These are phyloP conservation scores for Lordiphosa stackelbergi DNA, from an alignment of 1,140 invertebrate species.

Conservation along the genomic window DNA sequence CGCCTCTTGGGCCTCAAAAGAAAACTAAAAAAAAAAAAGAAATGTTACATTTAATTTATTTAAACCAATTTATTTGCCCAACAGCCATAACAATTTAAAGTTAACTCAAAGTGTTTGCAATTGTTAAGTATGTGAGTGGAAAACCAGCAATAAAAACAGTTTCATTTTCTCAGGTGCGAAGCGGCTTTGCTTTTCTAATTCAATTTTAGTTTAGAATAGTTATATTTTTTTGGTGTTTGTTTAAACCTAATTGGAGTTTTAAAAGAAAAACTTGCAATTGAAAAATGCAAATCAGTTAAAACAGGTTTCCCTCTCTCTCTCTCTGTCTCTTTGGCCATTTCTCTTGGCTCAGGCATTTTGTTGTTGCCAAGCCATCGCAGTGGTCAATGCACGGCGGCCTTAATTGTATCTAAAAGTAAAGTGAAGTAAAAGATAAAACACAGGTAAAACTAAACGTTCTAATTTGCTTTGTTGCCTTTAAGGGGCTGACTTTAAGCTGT, in stretches of 20 bases:
- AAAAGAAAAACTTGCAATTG: conserved; percentile 18
- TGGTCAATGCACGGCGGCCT: conserved; percentile 41
- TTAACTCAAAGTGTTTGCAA: conserved; percentile 21
- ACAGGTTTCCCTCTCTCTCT: conserved; percentile 25
- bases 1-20: conserved; percentile 28
- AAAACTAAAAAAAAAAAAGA: conserved; percentile 17
- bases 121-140: conserved; percentile 9
- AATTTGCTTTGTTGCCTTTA: conserved; percentile 26
- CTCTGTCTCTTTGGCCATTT: neutral
- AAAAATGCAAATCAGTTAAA: conserved; percentile 43
- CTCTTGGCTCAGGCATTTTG: conserved; percentile 19
- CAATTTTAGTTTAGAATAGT: conserved; percentile 28
- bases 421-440: conserved; percentile 11
- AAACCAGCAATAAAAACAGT: neutral
- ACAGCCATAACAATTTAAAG: conserved; percentile 15
- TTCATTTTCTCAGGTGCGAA: neutral
- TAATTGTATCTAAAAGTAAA: conserved; percentile 29
- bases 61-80: conserved; percentile 19
- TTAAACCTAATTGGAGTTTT: conserved; percentile 10
- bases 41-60: conserved; percentile 43
- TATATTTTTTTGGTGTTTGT: conserved; percentile 16
- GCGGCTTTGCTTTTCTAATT: conserved; percentile 5
- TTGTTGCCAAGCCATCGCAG: conserved; percentile 20
- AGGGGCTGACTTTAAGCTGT: conserved; percentile 8
- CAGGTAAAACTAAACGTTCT: conserved; percentile 33